Evolutionary conservation across 1,140 invertebrate species (phyloP).

Genomic region (Brachionus paranguensis): DNA sequence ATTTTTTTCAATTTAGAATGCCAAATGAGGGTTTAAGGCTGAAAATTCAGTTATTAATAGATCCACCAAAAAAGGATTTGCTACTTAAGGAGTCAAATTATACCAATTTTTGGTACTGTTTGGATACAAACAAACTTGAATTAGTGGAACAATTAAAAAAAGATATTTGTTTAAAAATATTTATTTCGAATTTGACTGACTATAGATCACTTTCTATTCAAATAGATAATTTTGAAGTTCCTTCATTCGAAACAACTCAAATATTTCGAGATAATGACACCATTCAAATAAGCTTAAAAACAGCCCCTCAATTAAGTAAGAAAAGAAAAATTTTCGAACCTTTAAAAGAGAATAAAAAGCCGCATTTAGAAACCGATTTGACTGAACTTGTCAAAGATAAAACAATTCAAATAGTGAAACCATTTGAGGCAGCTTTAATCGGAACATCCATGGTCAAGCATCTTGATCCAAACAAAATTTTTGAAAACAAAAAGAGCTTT

Average conservation of each 20-base stretch:
- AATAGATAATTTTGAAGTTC: slow-evolving; percentile 1
- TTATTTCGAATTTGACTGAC: not conserved
- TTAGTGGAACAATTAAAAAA: not conserved
- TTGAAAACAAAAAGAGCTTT: slow-evolving; percentile 22
- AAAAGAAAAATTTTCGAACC: not conserved
- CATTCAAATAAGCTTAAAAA: not conserved
- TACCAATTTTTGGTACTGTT: slow-evolving; percentile 14
- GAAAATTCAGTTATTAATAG: not conserved
- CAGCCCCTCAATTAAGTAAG: not conserved
- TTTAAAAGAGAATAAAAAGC: slow-evolving; percentile 18
- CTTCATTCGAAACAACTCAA: not conserved
- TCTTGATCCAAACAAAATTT: slow-evolving; percentile 15
- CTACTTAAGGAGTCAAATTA: not conserved
- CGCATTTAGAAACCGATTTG: slow-evolving; percentile 1
- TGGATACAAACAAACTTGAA: not conserved
- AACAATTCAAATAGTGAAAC: not conserved
- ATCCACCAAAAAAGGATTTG: not conserved
- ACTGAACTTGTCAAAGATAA: not conserved
- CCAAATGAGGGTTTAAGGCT: not conserved
- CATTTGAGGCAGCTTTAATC: not conserved
- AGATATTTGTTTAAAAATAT: not conserved
- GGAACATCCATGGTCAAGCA: not conserved
- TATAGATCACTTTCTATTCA: not conserved
- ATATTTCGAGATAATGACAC: not conserved
- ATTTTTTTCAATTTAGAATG: not conserved